Percentiles rank a stretch among this genome's conserved stretches.
Evolutionary conservation across 2,113 vertebrate species (phyloP).

Genomic region (Stictonetta naevosa): DNA sequence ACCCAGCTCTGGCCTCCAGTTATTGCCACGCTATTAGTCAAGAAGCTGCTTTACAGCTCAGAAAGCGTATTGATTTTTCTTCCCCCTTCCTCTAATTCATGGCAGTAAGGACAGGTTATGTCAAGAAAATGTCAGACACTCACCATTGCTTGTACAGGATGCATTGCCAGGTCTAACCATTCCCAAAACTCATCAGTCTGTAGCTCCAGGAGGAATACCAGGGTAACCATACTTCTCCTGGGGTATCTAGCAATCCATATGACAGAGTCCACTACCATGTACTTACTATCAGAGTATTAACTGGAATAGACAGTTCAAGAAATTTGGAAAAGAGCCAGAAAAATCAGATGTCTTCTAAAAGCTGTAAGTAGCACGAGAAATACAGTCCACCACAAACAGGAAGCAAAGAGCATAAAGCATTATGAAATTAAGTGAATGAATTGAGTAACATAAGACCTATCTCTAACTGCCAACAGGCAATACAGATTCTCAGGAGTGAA

Average conservation of each 20-base stretch:
- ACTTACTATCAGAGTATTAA: not conserved
- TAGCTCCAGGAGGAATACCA: not conserved
- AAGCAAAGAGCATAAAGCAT: slow-evolving; percentile 11
- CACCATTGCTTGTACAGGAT: not conserved
- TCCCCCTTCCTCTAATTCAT: not conserved
- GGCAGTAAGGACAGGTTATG: not conserved
- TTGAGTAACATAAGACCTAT: not conserved
- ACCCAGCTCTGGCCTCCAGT: not conserved
- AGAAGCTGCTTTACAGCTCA: not conserved
- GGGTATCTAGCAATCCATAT: not conserved
- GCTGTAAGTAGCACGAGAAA: not conserved
- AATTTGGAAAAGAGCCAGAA: not conserved
- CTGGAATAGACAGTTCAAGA: not conserved
- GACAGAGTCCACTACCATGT: not conserved
- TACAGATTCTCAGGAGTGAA: slow-evolving; percentile 8
- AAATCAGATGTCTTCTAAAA: not conserved
- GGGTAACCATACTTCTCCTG: not conserved
- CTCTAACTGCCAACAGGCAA: slow-evolving; percentile 27
- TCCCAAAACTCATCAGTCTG: not conserved
- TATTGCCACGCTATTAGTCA: slow-evolving; percentile 12
- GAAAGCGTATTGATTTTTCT: not conserved
- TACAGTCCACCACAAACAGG: not conserved
- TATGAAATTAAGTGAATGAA: slow-evolving; percentile 54
- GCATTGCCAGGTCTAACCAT: not conserved
- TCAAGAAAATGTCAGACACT: not conserved